phyloP scores from a whole-genome alignment of 2,888 invertebrate genomes.

The Leptinotarsa peninsularis region DNA sequence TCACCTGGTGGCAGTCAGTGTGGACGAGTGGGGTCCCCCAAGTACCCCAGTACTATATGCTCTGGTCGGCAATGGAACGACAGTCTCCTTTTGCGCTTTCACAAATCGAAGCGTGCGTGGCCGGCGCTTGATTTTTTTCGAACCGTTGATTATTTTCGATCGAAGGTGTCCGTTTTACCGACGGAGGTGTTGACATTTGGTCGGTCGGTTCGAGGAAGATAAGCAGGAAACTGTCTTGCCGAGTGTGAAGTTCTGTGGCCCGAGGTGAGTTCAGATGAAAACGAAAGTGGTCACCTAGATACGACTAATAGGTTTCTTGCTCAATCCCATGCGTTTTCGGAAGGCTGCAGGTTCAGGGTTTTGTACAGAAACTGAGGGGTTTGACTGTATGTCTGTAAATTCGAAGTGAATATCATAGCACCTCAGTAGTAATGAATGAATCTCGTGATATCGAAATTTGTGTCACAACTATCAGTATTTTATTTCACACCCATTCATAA shows the following conservation, averaged over 20 bases:
- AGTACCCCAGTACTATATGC: conserved; percentile 31
- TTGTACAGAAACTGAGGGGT: neutral
- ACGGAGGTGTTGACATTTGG: neutral
- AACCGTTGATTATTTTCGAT: neutral
- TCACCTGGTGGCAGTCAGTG: conserved; percentile 14
- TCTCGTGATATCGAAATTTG: no score
- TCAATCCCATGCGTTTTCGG: conserved; percentile 8
- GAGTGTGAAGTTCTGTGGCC: neutral
- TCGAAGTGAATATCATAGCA: no score
- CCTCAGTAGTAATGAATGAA: no score
- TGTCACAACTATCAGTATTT: no score
- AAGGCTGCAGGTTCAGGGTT: neutral
- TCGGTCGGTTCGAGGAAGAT: neutral
- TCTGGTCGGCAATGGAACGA: conserved; percentile 30
- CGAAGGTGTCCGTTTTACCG: neutral
- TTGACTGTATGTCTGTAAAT: no score
- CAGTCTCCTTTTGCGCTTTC: conserved; percentile 38
- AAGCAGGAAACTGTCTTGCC: neutral
- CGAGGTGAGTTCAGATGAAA: conserved; percentile 26
- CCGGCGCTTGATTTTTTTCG: conserved; percentile 15
- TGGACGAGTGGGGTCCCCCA: conserved; percentile 34
- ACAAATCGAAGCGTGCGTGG: conserved; percentile 24
- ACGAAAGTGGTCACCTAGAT: conserved; percentile 26
- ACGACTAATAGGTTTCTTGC: conserved; percentile 7
- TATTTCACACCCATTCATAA: no score